Base-by-base conservation (phyloP, 2,113 vertebrate species). In the Mugil cephalus region DNA sequence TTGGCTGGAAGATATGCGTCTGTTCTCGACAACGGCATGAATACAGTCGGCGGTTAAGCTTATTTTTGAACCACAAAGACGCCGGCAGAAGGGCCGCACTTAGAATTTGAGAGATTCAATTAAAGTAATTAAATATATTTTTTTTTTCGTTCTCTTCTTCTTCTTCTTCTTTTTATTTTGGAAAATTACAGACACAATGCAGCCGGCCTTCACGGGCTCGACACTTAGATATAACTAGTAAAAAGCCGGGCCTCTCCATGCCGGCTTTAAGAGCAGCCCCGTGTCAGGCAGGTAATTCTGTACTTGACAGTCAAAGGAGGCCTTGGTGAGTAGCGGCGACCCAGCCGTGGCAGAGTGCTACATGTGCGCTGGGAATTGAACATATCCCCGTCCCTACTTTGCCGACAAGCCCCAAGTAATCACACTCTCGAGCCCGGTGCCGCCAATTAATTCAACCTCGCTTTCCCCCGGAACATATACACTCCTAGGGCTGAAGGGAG, bases 371-470 rank as follows among this genome's bases (percentile, higher is more conserved):
- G 94, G 93, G 94, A 94, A 92, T 93, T 93, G 66, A 87, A 81
- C 83, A 54, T 58, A 79, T 91, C 87, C 92, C 68, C 86, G 63
- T 83, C 82, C 90, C 87, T 87, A 89, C 93, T 88, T 87, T 88
- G 71, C 58, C 45, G 91, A 93, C 94, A 95, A 91, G 93, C 84
- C 88, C 92, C 74, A 87, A 86, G 10, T 83, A 92, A 95, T 94
- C 92, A 93, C 91, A 92, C 92, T 93, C 86, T 91, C 63, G 83
- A 65, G 82, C 71, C 80, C 69, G 43, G 58, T 83, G 61, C 69
- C 85, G 87, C 74, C 93, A 94, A 95, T 95, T 94, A 94, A 95
- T 94, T 93, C 94, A 91, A 69, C 84, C 68, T 69, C 35, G 54
- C 85, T 88, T 88, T 92, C 85, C 75, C 88, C 80, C 71, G 81